Evolutionary conservation across 1,140 invertebrate species (phyloP), one percentile per base, ranked within the genome.

Genomic region (Drosophila nannoptera): DNA sequence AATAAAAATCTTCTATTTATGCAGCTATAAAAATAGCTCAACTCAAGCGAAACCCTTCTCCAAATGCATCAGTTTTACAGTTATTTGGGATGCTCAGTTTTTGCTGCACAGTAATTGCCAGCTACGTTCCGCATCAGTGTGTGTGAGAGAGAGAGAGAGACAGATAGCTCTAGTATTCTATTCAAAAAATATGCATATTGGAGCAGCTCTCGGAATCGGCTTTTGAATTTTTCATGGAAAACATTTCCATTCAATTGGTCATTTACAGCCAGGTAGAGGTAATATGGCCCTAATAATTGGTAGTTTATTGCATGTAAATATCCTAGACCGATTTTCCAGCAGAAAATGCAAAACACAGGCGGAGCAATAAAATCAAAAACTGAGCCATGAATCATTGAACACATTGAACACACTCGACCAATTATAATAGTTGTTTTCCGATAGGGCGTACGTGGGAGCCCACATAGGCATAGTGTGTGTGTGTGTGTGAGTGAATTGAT

Each of bases 301-400:
- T 54, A 62, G 48, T 50, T 74, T 49, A 59, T 32, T 40, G 55
- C 55, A 9, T 38, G 43, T 53, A 56, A 58, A 62, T 54, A 49
- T 54, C 36, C 43, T 8, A 35, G 11, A 48, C 29, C 46, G 36
- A 63, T 69, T 64, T 71, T 43, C 35, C 22, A 8, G 8, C 9
- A 54, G 12, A 32, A 29, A 73, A 69, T 9, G 33, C 50, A 42
- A 67, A 60, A 48, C 8, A 22, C 8, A 50, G 40, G 65, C 72
- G 42, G 22, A 22, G 60, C 71, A 78, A 76, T 69, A 75, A 83
- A 83, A 76, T 84, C 73, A 73, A 83, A 80, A 80, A 50, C 22
- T 22, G 22, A 33, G 65, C 55, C 59, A 83, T 83, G 81, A 84
- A 83, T 83, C 78, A 84, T 83, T 80, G 78, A 84, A 65, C 73